Evolutionary conservation across 2,888 invertebrate species (phyloP).

Genomic region (Lasioglossum oenotherae): DNA sequence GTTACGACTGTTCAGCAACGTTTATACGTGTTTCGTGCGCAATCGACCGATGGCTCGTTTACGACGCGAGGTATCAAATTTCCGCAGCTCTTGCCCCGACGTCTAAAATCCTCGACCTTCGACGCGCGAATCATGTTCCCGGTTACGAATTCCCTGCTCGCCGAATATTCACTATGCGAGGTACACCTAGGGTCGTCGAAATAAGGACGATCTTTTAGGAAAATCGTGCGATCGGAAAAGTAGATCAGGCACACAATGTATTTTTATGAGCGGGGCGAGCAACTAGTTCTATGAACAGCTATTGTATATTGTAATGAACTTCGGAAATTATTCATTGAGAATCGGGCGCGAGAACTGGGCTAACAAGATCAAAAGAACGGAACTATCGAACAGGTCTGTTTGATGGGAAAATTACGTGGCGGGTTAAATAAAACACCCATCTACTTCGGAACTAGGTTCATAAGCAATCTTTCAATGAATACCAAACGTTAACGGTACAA

Average conservation of each 20-base stretch:
- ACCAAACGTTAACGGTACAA: too few species aligned
- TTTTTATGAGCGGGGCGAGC: neutral
- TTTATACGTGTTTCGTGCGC: conserved; percentile 47
- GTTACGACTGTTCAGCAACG: conserved; percentile 36
- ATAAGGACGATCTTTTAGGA: neutral
- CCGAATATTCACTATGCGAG: neutral
- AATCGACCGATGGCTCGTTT: conserved; percentile 46
- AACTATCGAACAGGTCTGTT: neutral
- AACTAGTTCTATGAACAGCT: neutral
- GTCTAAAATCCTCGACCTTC: conserved; percentile 50
- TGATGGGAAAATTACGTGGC: neutral
- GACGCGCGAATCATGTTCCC: conserved; percentile 44
- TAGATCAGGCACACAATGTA: neutral
- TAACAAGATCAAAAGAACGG: neutral
- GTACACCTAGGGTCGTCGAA: neutral
- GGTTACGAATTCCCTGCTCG: conserved; percentile 10
- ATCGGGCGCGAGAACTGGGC: neutral
- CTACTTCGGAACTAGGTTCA: neutral
- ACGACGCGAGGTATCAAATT: conserved; percentile 46
- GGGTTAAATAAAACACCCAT: neutral
- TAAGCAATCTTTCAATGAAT: neutral
- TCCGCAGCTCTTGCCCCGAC: conserved; percentile 31
- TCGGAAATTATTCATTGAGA: neutral
- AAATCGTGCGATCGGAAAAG: neutral
- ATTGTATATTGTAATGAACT: neutral